Conservation (phyloP, 2,888 invertebrate species). For the Fissipunctia ypsillon region DNA sequence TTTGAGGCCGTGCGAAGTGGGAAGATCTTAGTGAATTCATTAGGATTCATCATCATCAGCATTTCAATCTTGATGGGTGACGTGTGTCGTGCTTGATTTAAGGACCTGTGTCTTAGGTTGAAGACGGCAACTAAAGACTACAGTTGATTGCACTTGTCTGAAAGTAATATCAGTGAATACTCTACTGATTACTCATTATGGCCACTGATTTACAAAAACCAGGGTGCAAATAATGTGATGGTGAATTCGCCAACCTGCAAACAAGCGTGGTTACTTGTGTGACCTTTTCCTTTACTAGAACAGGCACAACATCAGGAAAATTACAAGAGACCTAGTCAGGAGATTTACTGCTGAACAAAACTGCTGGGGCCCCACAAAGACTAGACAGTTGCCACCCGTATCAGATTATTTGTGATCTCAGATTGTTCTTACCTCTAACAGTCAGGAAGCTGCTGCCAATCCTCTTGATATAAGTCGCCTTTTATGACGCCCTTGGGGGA, state of each 20-base stretch:
- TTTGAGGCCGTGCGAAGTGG: slow-evolving; percentile 61
- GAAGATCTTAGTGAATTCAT: slow-evolving; percentile 52
- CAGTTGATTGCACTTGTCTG: background rate
- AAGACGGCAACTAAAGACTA: background rate
- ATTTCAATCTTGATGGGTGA: slow-evolving; percentile 53
- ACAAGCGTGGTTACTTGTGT: too few species aligned
- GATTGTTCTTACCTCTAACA: background rate
- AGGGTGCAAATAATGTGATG: background rate
- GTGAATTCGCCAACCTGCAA: background rate
- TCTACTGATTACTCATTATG: too few species aligned
- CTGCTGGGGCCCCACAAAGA: background rate
- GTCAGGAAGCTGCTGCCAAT: background rate
- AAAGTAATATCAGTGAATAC: background rate
- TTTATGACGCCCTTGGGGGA: too few species aligned
- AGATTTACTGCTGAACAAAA: too few species aligned
- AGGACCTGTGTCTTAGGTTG: background rate
- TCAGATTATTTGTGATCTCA: background rate
- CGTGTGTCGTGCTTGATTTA: slow-evolving; percentile 23
- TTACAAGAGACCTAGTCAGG: background rate
- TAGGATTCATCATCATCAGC: slow-evolving; percentile 54
- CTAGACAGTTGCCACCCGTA: background rate
- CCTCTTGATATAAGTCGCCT: background rate
- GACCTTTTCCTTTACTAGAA: background rate
- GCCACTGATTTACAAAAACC: background rate
- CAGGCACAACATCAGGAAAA: background rate